Evolutionary conservation across 1,140 invertebrate genomes (phyloP).

Genomic region (Drosophila sturtevanti): DNA sequence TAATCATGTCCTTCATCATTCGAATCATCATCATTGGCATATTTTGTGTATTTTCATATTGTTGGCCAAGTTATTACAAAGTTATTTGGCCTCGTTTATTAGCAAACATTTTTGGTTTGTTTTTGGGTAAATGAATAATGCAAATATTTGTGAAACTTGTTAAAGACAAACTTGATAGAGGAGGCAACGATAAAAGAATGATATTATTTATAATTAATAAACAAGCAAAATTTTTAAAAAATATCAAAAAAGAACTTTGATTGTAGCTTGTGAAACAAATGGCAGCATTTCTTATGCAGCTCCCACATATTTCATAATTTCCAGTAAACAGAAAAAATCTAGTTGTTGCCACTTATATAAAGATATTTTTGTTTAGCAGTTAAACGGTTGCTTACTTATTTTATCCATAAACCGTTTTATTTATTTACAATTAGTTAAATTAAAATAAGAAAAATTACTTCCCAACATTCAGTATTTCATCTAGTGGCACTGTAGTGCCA

Average conservation of each 20-base stretch:
- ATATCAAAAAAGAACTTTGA: background rate
- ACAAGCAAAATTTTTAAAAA: background rate
- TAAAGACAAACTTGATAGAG: slow-evolving; percentile 3
- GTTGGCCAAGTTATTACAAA: slow-evolving; percentile 31
- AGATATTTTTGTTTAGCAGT: too few species aligned
- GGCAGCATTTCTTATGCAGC: too few species aligned
- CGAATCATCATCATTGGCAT: slow-evolving; percentile 51
- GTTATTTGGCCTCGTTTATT: slow-evolving; percentile 22
- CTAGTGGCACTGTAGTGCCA: slow-evolving; percentile 13
- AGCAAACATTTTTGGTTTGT: background rate
- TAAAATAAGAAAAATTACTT: too few species aligned
- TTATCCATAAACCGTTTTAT: too few species aligned
- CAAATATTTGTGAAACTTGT: slow-evolving; percentile 4
- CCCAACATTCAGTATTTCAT: too few species aligned
- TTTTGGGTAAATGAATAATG: slow-evolving; percentile 16
- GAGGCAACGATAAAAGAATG: background rate
- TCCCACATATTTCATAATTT: too few species aligned
- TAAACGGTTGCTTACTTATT: too few species aligned
- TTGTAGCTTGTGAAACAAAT: too few species aligned
- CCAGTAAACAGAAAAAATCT: too few species aligned
- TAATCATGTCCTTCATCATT: slow-evolving; percentile 20
- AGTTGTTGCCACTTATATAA: too few species aligned
- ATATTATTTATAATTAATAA: background rate
- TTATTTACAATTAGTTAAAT: too few species aligned
- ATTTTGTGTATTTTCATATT: slow-evolving; percentile 38